phyloP scores from a whole-genome alignment of 2,888 invertebrate species.

The Melolontha melolontha region DNA sequence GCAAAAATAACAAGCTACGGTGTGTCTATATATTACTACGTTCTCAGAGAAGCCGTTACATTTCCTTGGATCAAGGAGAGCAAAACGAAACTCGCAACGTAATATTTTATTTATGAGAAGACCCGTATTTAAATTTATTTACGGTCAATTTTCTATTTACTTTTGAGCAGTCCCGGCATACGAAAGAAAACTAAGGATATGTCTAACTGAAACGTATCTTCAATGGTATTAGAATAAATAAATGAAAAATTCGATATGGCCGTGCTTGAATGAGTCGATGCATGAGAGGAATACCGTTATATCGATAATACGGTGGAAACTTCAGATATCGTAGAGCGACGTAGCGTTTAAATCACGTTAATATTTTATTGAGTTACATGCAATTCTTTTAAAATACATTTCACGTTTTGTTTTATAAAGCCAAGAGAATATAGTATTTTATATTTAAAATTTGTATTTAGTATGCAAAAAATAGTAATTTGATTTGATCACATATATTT shows the following conservation, averaged over 20 bases:
- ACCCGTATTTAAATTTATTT: conserved; percentile 27
- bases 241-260: conserved; percentile 34
- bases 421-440: too few species aligned
- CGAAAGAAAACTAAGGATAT: conserved; percentile 14
- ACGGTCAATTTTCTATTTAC: conserved; percentile 28
- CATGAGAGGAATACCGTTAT: not conserved
- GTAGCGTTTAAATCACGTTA: too few species aligned
- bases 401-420: too few species aligned
- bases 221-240: conserved; percentile 33
- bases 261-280: conserved; percentile 16
- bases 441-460: too few species aligned
- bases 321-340: not conserved
- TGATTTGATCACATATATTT: too few species aligned
- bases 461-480: too few species aligned
- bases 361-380: too few species aligned
- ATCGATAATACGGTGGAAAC: not conserved
- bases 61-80: conserved; percentile 7
- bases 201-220: conserved; percentile 16
- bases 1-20: conserved; percentile 16
- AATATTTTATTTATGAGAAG: conserved; percentile 37
- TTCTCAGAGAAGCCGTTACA: conserved; percentile 13
- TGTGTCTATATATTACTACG: conserved; percentile 11
- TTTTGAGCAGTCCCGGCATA: conserved; percentile 14
- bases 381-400: too few species aligned
- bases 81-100: conserved; percentile 11